Evolutionary conservation across 2,888 invertebrate species (phyloP).

Genomic region (Pandemis corylana): DNA sequence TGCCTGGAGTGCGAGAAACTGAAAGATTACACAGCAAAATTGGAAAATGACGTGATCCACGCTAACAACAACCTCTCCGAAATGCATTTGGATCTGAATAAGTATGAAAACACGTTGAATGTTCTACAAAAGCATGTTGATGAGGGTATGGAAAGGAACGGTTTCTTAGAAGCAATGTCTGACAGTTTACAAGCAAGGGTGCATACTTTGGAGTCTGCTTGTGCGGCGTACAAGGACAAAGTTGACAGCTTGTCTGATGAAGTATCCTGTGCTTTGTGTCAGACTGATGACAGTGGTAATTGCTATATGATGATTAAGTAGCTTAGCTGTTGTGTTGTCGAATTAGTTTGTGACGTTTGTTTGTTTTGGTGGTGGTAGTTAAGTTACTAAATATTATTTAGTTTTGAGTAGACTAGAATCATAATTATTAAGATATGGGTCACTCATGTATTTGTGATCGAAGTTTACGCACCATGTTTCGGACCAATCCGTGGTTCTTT

Average conservation of each 20-base stretch:
- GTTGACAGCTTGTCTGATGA: constrained; percentile 56
- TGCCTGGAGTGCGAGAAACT: constrained; percentile 64
- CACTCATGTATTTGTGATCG: too few species aligned
- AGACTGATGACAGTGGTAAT: constrained; percentile 60
- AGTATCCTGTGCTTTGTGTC: constrained; percentile 54
- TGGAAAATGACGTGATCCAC: constrained; percentile 59
- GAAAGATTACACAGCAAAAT: constrained; percentile 54
- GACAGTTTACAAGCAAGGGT: constrained; percentile 61
- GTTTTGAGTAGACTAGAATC: background rate
- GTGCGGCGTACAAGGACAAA: constrained; percentile 55
- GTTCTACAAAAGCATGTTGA: constrained; percentile 58
- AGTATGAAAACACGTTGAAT: constrained; percentile 65
- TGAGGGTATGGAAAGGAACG: constrained; percentile 62
- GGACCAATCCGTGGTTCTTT: too few species aligned
- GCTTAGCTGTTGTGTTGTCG: constrained; percentile 44
- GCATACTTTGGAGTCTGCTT: constrained; percentile 57
- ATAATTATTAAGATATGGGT: too few species aligned
- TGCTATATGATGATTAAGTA: constrained; percentile 45
- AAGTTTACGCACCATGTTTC: too few species aligned
- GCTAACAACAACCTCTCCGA: constrained; percentile 55
- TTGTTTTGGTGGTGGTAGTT: constrained; percentile 42
- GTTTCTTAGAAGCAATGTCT: constrained; percentile 55
- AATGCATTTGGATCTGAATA: constrained; percentile 59
- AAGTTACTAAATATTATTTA: background rate
- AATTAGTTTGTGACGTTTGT: constrained; percentile 36